phyloP scores from a whole-genome alignment of 1,140 invertebrate genomes.

The Hesperophylax magnus region DNA sequence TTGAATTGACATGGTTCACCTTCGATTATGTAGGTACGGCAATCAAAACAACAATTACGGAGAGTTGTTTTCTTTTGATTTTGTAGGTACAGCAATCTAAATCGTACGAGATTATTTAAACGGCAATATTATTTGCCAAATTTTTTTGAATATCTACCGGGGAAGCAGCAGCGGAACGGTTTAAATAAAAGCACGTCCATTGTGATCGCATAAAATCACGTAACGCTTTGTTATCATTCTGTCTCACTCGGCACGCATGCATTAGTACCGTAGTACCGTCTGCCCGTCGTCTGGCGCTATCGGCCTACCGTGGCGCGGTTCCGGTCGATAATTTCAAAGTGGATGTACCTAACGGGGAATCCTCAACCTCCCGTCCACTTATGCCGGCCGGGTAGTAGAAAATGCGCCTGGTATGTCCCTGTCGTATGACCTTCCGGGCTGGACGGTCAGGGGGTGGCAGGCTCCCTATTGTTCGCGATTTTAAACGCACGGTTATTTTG shows the following conservation, averaged over 20 bases:
- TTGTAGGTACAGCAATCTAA: no score
- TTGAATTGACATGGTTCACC: no score
- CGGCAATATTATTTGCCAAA: no score
- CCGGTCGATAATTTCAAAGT: constrained; percentile 40
- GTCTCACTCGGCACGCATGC: constrained; percentile 35
- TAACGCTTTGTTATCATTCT: constrained; percentile 28
- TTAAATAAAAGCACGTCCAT: neutral
- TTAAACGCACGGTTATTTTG: neutral
- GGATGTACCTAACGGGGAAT: constrained; percentile 37
- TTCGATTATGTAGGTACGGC: no score
- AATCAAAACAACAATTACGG: no score
- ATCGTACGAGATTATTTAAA: no score
- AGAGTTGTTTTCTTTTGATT: no score
- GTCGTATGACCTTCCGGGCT: constrained; percentile 8
- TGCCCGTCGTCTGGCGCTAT: constrained; percentile 44
- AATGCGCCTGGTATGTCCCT: constrained; percentile 13
- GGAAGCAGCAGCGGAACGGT: neutral
- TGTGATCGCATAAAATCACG: neutral
- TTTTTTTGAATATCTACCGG: neutral
- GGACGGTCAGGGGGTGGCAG: neutral
- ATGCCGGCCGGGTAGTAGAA: constrained; percentile 14
- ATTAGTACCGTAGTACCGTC: constrained; percentile 33
- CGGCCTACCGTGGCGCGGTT: constrained; percentile 41
- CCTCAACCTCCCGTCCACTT: constrained; percentile 39
- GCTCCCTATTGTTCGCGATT: neutral